Base-by-base conservation (phyloP, 1,140 invertebrate genomes). In the Branchinecta lindahli region DNA sequence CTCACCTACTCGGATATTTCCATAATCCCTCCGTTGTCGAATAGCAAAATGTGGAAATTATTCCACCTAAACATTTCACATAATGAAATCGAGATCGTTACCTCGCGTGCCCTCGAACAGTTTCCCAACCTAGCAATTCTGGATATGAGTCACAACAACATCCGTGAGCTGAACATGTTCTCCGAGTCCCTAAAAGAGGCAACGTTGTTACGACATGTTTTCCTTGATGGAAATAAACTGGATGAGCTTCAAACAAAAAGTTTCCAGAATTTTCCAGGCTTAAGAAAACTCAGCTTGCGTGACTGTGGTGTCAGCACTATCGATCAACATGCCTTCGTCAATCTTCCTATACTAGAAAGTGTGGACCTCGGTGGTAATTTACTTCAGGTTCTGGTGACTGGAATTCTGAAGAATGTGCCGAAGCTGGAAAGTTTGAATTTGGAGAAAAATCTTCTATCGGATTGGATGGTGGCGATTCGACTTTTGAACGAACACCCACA, bases 351-450 rank as follows among this genome's bases (percentile, higher is more conserved):
- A 18, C 70, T 79, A 45, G 66, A 67, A 8, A 73, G 66, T n/a
- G 66, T 78, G 21, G 71, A 75, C 33, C 70, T 78, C 20, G 73
- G 76, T 18, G 72, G 75, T 70, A 78, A 78, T 68, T 67, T 71
- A 18, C 65, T 78, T 44, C 66, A 45, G 12, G 45, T 73, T 15
- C 65, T 77, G 12, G 73, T 73, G 8, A 72, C 73, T 8, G 69
- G 75, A 44, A 71, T 73, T n/a, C 70, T 78, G 6, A 66, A 46
- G 45, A 70, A 74, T 18, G 69, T 77, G 7, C 71, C 46, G 6
- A 69, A 68, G 8, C 18, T 70, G 46, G 67, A 70, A 68, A 46
- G 44, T 8, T 4, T 70, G 8, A 45, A 68, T 21, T 47, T 70
- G 15, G 66, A 21, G 10, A 66, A 45, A 9, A 70, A 70, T 44